Evolutionary conservation across 2,113 vertebrate genomes (phyloP), one percentile per base, ranked within the genome.

Genomic region (Notarius quadriscutis): DNA sequence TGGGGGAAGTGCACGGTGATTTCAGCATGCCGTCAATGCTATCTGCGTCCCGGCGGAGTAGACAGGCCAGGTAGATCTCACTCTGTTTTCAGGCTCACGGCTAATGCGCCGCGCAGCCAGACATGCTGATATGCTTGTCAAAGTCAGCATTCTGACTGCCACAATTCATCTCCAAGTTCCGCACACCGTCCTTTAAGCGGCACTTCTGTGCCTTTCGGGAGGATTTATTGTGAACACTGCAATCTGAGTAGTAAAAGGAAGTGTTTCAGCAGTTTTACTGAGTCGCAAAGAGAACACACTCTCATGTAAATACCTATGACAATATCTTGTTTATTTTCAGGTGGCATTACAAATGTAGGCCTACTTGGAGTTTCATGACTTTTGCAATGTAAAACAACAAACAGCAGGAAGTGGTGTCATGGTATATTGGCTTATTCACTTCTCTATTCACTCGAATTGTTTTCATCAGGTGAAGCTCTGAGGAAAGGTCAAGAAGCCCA

Each of bases 1-100:
- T 93, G 92, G 92, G 93, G 92, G 93, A 92, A 90, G 90, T 90
- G 90, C 89, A 82, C 12, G 83, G 78, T 87, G 90, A 87, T 91
- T 88, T 93, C 88, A 88, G 91, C 82, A 50, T 87, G 88, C 93
- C 92, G 90, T 78, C 85, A 81, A 88, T 89, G 91, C 93, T 91
- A 92, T 94, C 91, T 89, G 86, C 86, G 85, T 88, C 90, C 89
- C 80, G 89, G 90, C 86, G 57, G 83, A 91, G 83, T 78, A 88
- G 77, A 88, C 84, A 77, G 72, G 30, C 27, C 89, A 88, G 87
- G 81, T 90, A 91, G 84, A 83, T 90, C 83, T 89, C 85, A 71
- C 85, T 87, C 86, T 87, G 89, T 88, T 90, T 86, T 74, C 89
- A 84, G 87, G 50, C 84, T 88, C 51, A 58, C 87, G 58, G 88